These are phyloP conservation scores for Endomychus coccineus DNA, from an alignment of 2,888 invertebrate species.

Conservation along the genomic window DNA sequence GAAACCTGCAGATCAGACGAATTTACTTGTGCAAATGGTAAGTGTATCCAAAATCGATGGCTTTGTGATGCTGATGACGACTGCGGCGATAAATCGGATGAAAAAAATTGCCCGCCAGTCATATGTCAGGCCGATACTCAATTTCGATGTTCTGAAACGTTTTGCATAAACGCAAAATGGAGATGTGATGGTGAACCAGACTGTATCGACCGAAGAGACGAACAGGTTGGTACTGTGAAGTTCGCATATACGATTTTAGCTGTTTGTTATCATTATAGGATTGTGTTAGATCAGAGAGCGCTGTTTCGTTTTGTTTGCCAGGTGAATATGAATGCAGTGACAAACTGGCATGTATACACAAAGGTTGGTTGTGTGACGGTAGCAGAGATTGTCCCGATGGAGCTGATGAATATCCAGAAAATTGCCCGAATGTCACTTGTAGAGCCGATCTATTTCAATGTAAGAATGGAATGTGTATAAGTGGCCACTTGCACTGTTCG, in stretches of 20 bases:
- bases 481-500: conserved; percentile 75
- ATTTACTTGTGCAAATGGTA: conserved; percentile 85
- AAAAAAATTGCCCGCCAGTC: conserved; percentile 63
- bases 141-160: conserved; percentile 67
- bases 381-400: conserved; percentile 73
- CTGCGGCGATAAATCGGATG: conserved; percentile 79
- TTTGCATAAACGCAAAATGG: conserved; percentile 76
- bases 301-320: conserved; percentile 57
- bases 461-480: conserved; percentile 69
- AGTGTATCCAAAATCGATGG: conserved; percentile 82
- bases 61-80: conserved; percentile 82
- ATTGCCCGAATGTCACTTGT: conserved; percentile 47
- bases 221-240: conserved; percentile 42
- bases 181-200: conserved; percentile 82
- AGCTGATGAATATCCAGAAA: conserved; percentile 7
- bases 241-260: too few species aligned
- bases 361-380: conserved; percentile 78
- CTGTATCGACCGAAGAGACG: conserved; percentile 78
- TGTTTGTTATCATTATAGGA: conserved; percentile 51
- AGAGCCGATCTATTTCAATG: conserved; percentile 83
- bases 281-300: conserved; percentile 48
- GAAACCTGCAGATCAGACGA: conserved; percentile 87
- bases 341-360: conserved; percentile 71
- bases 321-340: conserved; percentile 76
- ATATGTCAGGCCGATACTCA: conserved; percentile 64